Conservation (phyloP, 1,140 invertebrate species). For the Philotrypesis tridentata region DNA sequence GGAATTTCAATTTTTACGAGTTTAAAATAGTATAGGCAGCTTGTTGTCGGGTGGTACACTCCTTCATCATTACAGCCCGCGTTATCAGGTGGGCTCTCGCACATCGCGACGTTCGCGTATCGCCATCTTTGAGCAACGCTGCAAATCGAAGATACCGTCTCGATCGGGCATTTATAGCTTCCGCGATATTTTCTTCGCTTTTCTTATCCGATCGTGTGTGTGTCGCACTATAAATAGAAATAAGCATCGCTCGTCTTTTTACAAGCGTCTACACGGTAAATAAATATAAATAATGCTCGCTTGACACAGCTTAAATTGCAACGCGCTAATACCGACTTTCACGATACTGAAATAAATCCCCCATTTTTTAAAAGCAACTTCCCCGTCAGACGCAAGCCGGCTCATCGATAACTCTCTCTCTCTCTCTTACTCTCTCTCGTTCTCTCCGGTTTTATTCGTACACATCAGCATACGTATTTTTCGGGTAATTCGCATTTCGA, state of each 20-base stretch:
- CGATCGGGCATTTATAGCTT: not conserved
- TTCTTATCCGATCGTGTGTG: too few species aligned
- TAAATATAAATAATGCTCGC: not conserved
- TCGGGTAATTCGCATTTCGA: slow-evolving; percentile 42
- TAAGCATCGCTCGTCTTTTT: too few species aligned
- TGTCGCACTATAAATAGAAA: too few species aligned
- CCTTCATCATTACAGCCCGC: not conserved
- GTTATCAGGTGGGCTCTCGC: not conserved
- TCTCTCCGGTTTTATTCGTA: slow-evolving; percentile 34
- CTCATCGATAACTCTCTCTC: slow-evolving; percentile 44
- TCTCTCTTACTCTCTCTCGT: slow-evolving; percentile 49
- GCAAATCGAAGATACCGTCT: not conserved
- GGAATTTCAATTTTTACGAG: slow-evolving; percentile 33
- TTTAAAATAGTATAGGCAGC: not conserved
- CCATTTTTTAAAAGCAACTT: not conserved
- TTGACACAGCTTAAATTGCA: not conserved
- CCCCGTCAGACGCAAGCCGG: not conserved
- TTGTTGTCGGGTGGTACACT: not conserved
- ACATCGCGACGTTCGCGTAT: not conserved
- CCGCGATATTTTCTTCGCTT: not conserved
- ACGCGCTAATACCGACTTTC: not conserved
- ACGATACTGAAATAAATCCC: not conserved
- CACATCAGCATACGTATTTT: slow-evolving; percentile 16
- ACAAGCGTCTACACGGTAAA: too few species aligned
- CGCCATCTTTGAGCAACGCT: not conserved